Conservation (phyloP, 1,140 invertebrate genomes). For the Ceratoteleas bidentatus region DNA sequence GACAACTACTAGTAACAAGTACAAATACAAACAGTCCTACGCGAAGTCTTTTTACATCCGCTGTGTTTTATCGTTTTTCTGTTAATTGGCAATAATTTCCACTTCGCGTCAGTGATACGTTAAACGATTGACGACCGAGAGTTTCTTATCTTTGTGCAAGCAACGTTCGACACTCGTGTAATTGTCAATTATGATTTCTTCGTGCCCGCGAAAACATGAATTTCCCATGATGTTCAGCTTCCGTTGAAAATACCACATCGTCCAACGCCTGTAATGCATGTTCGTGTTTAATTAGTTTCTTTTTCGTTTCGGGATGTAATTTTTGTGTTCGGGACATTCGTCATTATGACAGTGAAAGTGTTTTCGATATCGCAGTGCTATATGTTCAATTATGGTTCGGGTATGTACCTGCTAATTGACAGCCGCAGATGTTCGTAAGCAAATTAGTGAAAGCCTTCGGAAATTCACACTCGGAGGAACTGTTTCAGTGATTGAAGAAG, state of each 20-base stretch:
- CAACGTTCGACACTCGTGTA: too few species aligned
- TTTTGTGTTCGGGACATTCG: constrained; percentile 14
- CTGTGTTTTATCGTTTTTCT: background rate
- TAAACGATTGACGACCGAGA: background rate
- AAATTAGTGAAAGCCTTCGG: constrained; percentile 73
- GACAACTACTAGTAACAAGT: background rate
- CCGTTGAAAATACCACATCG: background rate
- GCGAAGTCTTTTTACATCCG: background rate
- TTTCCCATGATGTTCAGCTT: background rate
- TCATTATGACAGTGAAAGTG: constrained; percentile 76
- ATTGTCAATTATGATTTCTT: too few species aligned
- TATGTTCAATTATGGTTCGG: constrained; percentile 6
- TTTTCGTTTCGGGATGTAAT: background rate
- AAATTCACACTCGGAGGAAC: constrained; percentile 18
- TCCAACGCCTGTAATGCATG: background rate
- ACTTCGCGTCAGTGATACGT: background rate
- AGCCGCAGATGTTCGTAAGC: constrained; percentile 69
- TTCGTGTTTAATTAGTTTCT: background rate
- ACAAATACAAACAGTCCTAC: background rate
- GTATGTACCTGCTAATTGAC: constrained; percentile 48
- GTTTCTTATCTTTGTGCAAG: too few species aligned
- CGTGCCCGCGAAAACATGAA: background rate
- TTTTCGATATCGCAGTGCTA: constrained; percentile 66
- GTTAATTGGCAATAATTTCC: too few species aligned
- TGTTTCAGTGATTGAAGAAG: background rate